Base-by-base conservation (phyloP, 53 echinoderm and acorn worm genomes). In the Holothuria leucospilota region DNA sequence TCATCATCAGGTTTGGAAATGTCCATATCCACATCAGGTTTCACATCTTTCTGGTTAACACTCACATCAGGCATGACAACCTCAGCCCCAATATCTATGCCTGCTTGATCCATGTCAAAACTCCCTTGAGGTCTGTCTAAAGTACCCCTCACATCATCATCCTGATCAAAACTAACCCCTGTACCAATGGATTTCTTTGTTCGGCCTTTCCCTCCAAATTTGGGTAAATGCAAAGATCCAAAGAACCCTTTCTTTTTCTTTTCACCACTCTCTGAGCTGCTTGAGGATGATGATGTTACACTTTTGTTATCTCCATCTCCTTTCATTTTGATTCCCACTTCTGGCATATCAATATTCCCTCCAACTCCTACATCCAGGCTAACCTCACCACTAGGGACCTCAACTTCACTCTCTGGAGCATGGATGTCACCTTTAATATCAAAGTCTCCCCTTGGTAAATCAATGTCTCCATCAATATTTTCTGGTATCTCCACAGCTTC, bases 201-300 rank as follows among this genome's bases (percentile, higher is more conserved):
- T 39, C 84, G 53, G 26, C 56, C 62, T 25, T 84, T 84, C 18
- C 84, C 77, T 53, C 84, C 41, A 23, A 89, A 41, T 56, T 89
- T 89, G 62, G 89, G 94, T 77, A 92, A 80, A 72, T 92, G 88
- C 51, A 92, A 85, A 20, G 88, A 90, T 39, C 82, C 77, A 60
- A 92, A 86, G 30, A 95, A 82, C 38, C 89, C 91, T 78, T 30
- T 59, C 59, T 56, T 78, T 56, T 78, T 77, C 83, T 95, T 82
- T 88, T 51, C 65, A 85, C 92, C 67, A 80, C 84, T 63, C 42
- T 81, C 65, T 18, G 29, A 27, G 39, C n/a, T 10, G 11, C 46
- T 46, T 13, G 41, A 41, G 18, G 78, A 78, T 78, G 78, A 78
- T 13, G 80, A 80, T 59, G 80, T 27, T 38, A 80, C 62, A 80